phyloP scores from a whole-genome alignment of 2,888 invertebrate genomes.

The Caenorhabditis sp. region DNA sequence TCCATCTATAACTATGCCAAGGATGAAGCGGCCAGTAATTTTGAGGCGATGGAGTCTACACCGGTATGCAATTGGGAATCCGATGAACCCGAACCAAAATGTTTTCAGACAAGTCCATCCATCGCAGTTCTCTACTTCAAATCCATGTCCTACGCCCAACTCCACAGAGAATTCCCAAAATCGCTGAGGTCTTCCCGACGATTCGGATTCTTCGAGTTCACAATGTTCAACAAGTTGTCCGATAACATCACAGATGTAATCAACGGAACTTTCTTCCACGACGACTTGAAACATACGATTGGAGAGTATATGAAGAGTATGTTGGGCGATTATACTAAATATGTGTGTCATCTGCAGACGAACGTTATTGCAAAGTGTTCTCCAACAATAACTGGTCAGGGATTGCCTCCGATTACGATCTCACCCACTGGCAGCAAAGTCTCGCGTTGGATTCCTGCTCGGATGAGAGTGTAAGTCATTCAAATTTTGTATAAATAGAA shows the following conservation, averaged over 20 bases:
- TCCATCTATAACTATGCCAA: slow-evolving; percentile 46
- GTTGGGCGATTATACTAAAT: background rate
- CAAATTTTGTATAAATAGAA: too few relatives aligned
- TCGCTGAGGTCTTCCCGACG: slow-evolving; percentile 18
- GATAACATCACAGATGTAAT: slow-evolving; percentile 42
- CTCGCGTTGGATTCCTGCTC: slow-evolving; percentile 40
- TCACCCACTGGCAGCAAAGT: slow-evolving; percentile 23
- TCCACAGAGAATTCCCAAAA: slow-evolving; percentile 51
- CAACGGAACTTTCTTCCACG: slow-evolving; percentile 38
- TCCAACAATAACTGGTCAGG: slow-evolving; percentile 43
- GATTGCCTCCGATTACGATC: slow-evolving; percentile 43
- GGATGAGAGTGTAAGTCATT: slow-evolving; percentile 41
- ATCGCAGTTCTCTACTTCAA: slow-evolving; percentile 54
- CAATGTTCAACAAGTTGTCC: slow-evolving; percentile 62
- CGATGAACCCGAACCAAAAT: background rate
- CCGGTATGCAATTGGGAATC: slow-evolving; percentile 9
- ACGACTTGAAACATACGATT: slow-evolving; percentile 30
- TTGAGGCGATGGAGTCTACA: slow-evolving; percentile 46
- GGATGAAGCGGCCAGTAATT: slow-evolving; percentile 5
- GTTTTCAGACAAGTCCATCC: slow-evolving; percentile 52
- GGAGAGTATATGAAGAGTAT: slow-evolving; percentile 46
- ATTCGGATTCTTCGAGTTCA: slow-evolving; percentile 39
- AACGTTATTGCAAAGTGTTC: slow-evolving; percentile 53
- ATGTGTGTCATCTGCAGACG: slow-evolving; percentile 29
- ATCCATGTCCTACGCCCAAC: slow-evolving; percentile 53